These are phyloP conservation scores for Augiades crinisus DNA, from an alignment of 2,888 invertebrate genomes.

Conservation along the genomic window DNA sequence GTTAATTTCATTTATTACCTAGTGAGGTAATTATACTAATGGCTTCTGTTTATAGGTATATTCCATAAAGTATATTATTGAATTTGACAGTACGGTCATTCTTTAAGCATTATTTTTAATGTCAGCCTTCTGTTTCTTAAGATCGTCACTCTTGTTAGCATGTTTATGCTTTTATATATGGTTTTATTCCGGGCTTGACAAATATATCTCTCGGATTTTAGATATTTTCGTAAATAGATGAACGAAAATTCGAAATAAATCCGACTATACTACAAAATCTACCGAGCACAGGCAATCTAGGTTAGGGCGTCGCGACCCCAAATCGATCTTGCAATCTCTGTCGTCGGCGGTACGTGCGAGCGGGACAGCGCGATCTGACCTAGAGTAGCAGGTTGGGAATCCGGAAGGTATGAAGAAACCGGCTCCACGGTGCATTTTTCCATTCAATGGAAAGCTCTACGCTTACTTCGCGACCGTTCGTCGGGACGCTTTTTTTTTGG, in stretches of 20 bases:
- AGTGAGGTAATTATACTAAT: too few species aligned
- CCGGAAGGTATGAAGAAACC: conserved; percentile 77
- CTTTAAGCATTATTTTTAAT: too few species aligned
- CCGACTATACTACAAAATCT: conserved; percentile 52
- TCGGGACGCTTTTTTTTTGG: conserved; percentile 45
- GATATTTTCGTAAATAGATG: conserved; percentile 11
- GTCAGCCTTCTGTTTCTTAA: too few species aligned
- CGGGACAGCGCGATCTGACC: conserved; percentile 64
- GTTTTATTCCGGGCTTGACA: too few species aligned
- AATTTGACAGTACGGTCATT: too few species aligned
- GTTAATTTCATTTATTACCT: too few species aligned
- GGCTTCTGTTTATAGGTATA: too few species aligned
- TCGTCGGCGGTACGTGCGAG: conserved; percentile 51
- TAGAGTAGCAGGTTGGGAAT: conserved; percentile 80
- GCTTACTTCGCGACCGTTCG: conserved; percentile 52
- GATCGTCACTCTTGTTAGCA: too few species aligned
- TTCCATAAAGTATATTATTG: too few species aligned
- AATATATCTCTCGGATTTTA: too few species aligned
- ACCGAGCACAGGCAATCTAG: conserved; percentile 67
- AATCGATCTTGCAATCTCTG: conserved; percentile 64
- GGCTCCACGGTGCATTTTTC: conserved; percentile 77
- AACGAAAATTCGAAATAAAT: conserved; percentile 27
- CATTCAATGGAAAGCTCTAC: conserved; percentile 77
- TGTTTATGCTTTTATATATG: too few species aligned
- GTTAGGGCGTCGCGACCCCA: conserved; percentile 79